A percentile compares a stretch with the other conserved stretches of the same genome.
phyloP scores from a whole-genome alignment of 2,113 vertebrate genomes.

The Raja brachyura region DNA sequence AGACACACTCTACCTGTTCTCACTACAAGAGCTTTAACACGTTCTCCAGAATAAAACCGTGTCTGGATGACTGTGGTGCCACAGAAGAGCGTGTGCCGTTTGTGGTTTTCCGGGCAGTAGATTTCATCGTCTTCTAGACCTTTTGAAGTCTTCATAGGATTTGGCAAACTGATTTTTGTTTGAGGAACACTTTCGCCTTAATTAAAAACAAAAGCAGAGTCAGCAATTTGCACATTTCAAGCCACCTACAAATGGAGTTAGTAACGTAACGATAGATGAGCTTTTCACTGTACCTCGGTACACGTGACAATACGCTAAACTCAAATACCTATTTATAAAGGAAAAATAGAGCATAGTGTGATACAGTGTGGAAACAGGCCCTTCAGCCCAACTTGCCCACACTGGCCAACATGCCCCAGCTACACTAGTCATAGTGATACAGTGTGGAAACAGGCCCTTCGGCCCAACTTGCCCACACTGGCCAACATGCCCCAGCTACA shows the following conservation, averaged over 20 bases:
- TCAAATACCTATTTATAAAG: too few species aligned
- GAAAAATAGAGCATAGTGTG: too few species aligned
- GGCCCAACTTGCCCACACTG: too few species aligned
- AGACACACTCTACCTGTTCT: slow-evolving; percentile 70
- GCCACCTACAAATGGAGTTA: neutral
- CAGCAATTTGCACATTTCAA: neutral
- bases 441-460: too few species aligned
- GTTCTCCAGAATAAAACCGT: slow-evolving; percentile 89
- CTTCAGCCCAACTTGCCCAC: too few species aligned
- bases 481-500: too few species aligned
- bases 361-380: too few species aligned
- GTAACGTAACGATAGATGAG: neutral
- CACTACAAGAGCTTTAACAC: slow-evolving; percentile 89
- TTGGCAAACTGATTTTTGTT: slow-evolving; percentile 92
- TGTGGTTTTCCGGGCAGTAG: slow-evolving; percentile 77
- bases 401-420: too few species aligned
- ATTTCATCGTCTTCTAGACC: slow-evolving; percentile 54
- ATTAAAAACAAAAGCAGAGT: slow-evolving; percentile 31
- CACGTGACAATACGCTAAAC: too few species aligned
- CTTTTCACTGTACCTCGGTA: too few species aligned
- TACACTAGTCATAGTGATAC: too few species aligned
- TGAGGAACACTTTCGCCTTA: slow-evolving; percentile 95
- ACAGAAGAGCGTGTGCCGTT: slow-evolving; percentile 90
- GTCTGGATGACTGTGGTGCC: slow-evolving; percentile 93
- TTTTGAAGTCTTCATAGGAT: slow-evolving; percentile 62